phyloP scores from a whole-genome alignment of 2,113 vertebrate genomes.

The Halcyon senegalensis region DNA sequence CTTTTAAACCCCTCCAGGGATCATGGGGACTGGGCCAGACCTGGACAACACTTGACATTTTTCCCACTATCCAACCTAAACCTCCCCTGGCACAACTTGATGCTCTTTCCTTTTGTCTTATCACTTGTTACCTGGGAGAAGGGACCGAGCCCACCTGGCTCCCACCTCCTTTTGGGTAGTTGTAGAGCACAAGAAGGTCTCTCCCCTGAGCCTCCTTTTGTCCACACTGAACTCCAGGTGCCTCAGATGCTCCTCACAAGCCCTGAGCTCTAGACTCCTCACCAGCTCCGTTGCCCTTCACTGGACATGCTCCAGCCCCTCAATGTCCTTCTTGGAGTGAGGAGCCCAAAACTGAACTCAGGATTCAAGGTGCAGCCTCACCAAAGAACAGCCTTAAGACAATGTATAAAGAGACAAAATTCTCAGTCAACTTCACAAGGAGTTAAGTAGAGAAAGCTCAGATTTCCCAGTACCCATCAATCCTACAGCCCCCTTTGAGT shows the following conservation, averaged over 20 bases:
- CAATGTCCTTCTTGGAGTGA: background rate
- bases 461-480: background rate
- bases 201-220: background rate
- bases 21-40: background rate
- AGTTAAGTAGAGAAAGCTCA: background rate
- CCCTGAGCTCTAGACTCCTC: background rate
- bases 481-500: background rate
- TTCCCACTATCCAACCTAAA: background rate
- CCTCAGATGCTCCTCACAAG: background rate
- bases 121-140: too few relatives aligned
- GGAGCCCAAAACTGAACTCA: background rate
- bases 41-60: background rate
- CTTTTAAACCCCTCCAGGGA: background rate
- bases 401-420: background rate
- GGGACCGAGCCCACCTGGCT: too few relatives aligned
- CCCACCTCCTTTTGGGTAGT: background rate
- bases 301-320: too few relatives aligned
- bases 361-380: background rate
- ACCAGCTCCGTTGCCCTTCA: background rate
- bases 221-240: background rate
- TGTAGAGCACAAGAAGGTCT: background rate
- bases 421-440: background rate
- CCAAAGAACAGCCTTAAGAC: background rate
- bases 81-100: background rate
- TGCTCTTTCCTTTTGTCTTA: background rate